A percentile compares a stretch with the other conserved stretches of the same genome.
These are phyloP conservation scores for Cenopis cana DNA, from an alignment of 2,888 invertebrate species.

Conservation along the genomic window DNA sequence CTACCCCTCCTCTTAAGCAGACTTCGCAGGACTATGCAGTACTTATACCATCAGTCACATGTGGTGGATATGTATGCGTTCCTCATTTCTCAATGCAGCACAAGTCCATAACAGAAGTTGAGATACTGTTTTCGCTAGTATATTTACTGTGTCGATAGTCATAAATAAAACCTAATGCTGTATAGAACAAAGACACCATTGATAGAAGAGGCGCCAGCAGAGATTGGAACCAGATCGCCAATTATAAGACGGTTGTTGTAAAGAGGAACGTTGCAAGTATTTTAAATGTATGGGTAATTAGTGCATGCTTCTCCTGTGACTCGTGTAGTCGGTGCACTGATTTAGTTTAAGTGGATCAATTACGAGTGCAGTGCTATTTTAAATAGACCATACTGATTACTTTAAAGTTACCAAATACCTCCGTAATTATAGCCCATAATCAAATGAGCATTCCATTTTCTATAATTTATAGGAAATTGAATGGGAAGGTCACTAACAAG, in stretches of 20 bases:
- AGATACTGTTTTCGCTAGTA: too few relatives aligned
- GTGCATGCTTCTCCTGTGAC: neutral
- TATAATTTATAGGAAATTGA: neutral
- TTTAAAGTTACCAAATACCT: neutral
- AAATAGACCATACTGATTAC: neutral
- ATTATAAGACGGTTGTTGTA: slow-evolving; percentile 27
- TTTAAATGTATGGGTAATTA: neutral
- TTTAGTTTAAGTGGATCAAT: slow-evolving; percentile 17
- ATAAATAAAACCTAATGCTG: slow-evolving; percentile 35
- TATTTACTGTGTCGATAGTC: neutral
- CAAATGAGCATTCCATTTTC: too few relatives aligned
- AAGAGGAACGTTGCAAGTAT: slow-evolving; percentile 2
- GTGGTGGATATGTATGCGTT: too few relatives aligned
- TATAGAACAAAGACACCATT: slow-evolving; percentile 54
- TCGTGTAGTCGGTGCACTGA: neutral
- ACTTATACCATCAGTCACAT: too few relatives aligned
- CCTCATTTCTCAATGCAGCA: too few relatives aligned
- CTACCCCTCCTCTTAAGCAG: too few relatives aligned
- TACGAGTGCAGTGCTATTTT: neutral
- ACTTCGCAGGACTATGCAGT: too few relatives aligned
- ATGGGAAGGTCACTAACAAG: neutral
- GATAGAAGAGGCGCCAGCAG: slow-evolving; percentile 55
- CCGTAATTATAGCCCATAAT: too few relatives aligned
- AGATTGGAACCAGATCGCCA: slow-evolving; percentile 67
- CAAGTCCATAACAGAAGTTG: too few relatives aligned